Percentiles rank a stretch among this genome's conserved stretches.
Conservation (phyloP, 2,888 invertebrate species). For the Digitonthophagus gazella region DNA sequence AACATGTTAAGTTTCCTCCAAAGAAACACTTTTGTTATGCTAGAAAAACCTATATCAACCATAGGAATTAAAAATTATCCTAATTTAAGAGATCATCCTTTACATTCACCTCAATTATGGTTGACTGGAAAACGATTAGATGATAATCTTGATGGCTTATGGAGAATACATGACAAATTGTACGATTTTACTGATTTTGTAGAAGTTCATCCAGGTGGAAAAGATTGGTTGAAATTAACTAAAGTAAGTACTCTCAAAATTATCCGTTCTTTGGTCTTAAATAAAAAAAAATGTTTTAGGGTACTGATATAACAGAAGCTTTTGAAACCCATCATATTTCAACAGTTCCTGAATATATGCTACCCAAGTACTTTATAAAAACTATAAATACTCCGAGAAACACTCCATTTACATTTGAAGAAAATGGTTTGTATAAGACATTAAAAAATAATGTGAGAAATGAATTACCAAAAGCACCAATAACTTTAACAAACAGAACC, state of each 20-base stretch:
- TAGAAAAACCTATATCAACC: conserved; percentile 28
- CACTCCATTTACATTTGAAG: conserved; percentile 70
- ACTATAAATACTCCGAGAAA: conserved; percentile 64
- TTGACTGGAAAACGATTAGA: conserved; percentile 61
- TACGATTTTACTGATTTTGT: conserved; percentile 84
- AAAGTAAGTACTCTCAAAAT: conserved; percentile 53
- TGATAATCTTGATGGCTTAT: conserved; percentile 75
- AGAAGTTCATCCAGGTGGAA: conserved; percentile 80
- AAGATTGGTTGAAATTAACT: conserved; percentile 69
- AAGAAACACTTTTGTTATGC: neutral
- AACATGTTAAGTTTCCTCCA: conserved; percentile 6
- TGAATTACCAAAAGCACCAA: conserved; percentile 56
- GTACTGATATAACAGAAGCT: conserved; percentile 77
- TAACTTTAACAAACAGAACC: conserved; percentile 42
- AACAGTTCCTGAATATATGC: conserved; percentile 54
- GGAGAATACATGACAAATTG: conserved; percentile 73
- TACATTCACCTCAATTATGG: conserved; percentile 58
- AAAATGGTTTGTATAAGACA: conserved; percentile 72
- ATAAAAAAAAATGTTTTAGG: conserved; percentile 50
- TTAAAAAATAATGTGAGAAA: conserved; percentile 61
- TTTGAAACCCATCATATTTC: conserved; percentile 73
- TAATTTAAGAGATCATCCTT: conserved; percentile 51
- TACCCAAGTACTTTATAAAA: conserved; percentile 65
- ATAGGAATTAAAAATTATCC: conserved; percentile 49
- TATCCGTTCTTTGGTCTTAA: neutral